Base-by-base conservation (phyloP, 2,888 invertebrate genomes). In the Anthophora plumipes region DNA sequence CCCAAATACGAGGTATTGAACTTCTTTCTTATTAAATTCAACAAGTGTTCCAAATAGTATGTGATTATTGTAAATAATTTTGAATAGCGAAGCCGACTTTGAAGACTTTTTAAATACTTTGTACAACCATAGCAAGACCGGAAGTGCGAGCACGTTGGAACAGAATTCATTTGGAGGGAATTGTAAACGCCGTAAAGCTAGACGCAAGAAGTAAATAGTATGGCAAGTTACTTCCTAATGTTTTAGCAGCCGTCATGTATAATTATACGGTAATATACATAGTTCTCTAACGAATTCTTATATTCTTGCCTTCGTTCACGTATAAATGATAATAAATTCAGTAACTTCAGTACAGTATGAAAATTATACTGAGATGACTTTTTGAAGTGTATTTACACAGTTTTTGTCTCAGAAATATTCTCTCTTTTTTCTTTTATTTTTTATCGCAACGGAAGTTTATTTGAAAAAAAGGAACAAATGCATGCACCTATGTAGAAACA, bases 91-190 rank as follows among this genome's bases (percentile, higher is more conserved):
- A 84, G 95, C 96, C 57, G 97, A 97, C 92, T 94, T 97, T 84
- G 97, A 97, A 92, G 97, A 97, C 93, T 96, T 97, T 92, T 95
- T 97, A 88, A 97, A 96, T 94, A 96, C 96, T 90, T 94, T 97
- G 84, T 97, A 97, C 94, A 96, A 95, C 91, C 96, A 96, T 91
- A 95, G 95, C 55, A 93, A 93, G 82, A 88, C 92, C 61, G 94
- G 94, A 48, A 93, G 92, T 77, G 82, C 92, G 83, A 94, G 75
- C 82, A 90, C 88, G 86, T 89, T 92, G 7, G 92, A 93, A 73
- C 91, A 92, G 80, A 90, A 89, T 82, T 82, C 88, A 17, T 88
- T 90, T 66, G 90, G 90, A 84, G 88, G 89, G 60, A 92, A 93
- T 70, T 91, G 87, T 86, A 91, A 92, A 76, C 89, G 92, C 67